phyloP scores from a whole-genome alignment of 2,888 invertebrate genomes.

The Marronus borbonicus region DNA sequence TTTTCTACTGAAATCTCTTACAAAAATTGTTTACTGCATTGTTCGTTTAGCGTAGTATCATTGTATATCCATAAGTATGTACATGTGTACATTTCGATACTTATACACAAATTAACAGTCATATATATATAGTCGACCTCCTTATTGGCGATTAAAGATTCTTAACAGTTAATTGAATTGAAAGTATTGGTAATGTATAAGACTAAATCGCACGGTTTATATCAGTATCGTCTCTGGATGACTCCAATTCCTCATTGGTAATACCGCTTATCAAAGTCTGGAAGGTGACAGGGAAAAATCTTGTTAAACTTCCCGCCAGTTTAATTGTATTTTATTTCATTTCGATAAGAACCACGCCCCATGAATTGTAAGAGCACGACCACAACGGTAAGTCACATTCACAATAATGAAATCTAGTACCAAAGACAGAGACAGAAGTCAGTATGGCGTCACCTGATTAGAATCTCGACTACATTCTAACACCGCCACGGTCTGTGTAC shows the following conservation, averaged over 20 bases:
- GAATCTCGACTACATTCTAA: constrained; percentile 51
- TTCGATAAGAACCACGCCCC: constrained; percentile 51
- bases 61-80: not conserved
- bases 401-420: constrained; percentile 52
- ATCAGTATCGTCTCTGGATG: constrained; percentile 26
- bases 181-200: constrained; percentile 46
- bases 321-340: constrained; percentile 51
- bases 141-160: constrained; percentile 42
- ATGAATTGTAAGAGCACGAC: constrained; percentile 18
- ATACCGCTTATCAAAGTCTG: constrained; percentile 9
- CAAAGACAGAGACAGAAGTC: constrained; percentile 41
- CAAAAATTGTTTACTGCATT: no score
- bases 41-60: not conserved
- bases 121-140: constrained; percentile 11
- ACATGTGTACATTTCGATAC: not conserved
- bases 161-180: constrained; percentile 51
- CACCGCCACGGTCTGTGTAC: constrained; percentile 14
- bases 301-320: constrained; percentile 19
- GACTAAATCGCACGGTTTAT: constrained; percentile 35
- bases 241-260: constrained; percentile 28
- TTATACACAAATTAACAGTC: not conserved
- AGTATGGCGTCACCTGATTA: constrained; percentile 52
- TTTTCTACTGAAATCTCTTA: no score
- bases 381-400: constrained; percentile 47
- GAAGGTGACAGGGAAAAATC: constrained; percentile 41